Conservation (phyloP, 2,113 vertebrate species). For the Axis porcinus region DNA sequence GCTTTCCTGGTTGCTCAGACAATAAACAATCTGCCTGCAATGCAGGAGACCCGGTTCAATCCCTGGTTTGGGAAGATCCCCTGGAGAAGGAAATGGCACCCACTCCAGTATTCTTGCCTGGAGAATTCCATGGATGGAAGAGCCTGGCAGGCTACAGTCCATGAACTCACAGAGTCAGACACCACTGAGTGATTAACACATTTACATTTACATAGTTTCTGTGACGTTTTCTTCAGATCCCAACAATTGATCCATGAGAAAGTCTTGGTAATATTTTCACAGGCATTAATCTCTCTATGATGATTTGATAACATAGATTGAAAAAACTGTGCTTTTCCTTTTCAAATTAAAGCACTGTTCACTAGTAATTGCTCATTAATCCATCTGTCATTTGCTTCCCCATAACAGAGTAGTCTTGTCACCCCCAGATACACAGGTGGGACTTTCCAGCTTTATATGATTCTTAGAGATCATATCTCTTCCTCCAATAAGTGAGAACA, state of each 20-base stretch:
- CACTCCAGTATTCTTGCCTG: background rate
- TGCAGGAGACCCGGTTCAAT: background rate
- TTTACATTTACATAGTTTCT: background rate
- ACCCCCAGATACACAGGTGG: rapidly evolving
- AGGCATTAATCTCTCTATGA: background rate
- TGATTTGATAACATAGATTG: background rate
- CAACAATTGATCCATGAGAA: background rate
- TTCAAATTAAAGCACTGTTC: background rate
- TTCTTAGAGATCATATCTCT: background rate
- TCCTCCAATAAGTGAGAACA: background rate
- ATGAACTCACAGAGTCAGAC: background rate
- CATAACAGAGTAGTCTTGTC: background rate
- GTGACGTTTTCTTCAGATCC: background rate
- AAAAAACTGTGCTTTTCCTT: background rate
- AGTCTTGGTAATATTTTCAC: background rate
- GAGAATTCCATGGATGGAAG: background rate
- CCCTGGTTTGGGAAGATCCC: background rate
- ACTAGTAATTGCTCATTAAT: background rate
- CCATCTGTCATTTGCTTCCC: background rate
- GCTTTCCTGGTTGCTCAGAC: background rate
- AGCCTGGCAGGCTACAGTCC: background rate
- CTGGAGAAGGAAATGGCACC: background rate
- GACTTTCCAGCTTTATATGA: background rate
- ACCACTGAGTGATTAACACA: background rate
- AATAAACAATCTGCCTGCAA: background rate